Evolutionary conservation across 2,888 invertebrate species (phyloP).

Genomic region (Callyntrura sp.): DNA sequence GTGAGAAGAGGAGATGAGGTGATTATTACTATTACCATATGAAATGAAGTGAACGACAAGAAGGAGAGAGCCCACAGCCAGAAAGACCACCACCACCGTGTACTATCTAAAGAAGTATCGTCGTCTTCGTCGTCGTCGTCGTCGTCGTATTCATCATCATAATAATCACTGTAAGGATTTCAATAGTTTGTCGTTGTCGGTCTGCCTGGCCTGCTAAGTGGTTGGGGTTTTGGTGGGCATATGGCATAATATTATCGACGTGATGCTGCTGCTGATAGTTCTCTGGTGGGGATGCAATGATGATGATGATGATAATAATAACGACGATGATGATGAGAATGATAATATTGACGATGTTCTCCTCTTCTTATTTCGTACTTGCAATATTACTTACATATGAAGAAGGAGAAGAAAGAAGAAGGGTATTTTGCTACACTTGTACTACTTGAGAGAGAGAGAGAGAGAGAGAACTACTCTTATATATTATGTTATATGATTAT

Average conservation of each 20-base stretch:
- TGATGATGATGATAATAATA: constrained; percentile 11
- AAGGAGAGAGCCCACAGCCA: constrained; percentile 12
- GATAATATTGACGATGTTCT: neutral
- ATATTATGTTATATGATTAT: neutral
- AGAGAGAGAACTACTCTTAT: neutral
- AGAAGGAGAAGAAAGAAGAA: too few species aligned
- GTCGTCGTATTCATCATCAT: too few species aligned
- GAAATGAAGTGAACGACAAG: constrained; percentile 30
- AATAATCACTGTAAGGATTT: constrained; percentile 11
- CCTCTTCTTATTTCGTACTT: neutral
- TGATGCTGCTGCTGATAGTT: neutral
- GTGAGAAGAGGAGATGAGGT: constrained; percentile 43
- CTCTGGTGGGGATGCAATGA: too few species aligned
- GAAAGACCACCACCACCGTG: neutral
- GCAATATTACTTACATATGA: neutral
- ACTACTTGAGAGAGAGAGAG: neutral
- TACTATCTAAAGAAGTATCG: too few species aligned
- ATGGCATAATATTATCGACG: constrained; percentile 46
- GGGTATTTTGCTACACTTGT: too few species aligned
- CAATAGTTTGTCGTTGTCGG: constrained; percentile 19
- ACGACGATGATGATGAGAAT: neutral
- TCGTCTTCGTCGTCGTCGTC: too few species aligned
- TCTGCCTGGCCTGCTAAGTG: too few species aligned
- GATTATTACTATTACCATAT: constrained; percentile 49
- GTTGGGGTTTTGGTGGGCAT: constrained; percentile 29